Base-by-base conservation (phyloP, 2,888 invertebrate species). In the Mythimna loreyi region DNA sequence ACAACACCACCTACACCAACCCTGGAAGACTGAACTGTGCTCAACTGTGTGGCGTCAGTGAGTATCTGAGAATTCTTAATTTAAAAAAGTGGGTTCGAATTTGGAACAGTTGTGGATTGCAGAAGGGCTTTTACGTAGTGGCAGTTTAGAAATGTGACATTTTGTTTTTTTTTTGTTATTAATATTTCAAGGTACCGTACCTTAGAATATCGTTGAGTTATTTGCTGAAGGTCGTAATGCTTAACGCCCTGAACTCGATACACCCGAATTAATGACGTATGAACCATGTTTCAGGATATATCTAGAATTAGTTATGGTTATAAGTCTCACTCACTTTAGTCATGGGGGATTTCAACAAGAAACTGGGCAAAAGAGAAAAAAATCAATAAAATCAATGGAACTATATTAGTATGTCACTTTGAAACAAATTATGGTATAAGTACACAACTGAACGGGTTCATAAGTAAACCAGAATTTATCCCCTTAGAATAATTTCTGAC, bases 21-120 rank as follows among this genome's bases (percentile, higher is more conserved):
- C 86, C 86, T 30, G 90, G 90, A 45, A 84, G 88, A 58, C 78
- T 94, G n/a, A 71, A 40, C 13, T 95, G 94, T 72, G 94, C 93
- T 9, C 82, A 83, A 53, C n/a, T 55, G 40, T 95, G 94, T 84
- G 94, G 94, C 47, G 72, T 83, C 58, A 52, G 86, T 86, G n/a
- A 84, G 84, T 84, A 76, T 64, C 50, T 5, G 56, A 16, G 52
- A 19, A 40, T 47, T 47, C 19, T 25, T 28, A 7, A 64, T 25
- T 45, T 3, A 9, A 55, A 30, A 6, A 53, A 59, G 3, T 47
- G 40, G 6, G 4, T 5, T 23, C 11, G 2, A 16, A 28, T 3
- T n/a, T n/a, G n/a, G n/a, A 2, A 52, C 25, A 9, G 4, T 0
- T 4, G 19, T n/a, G 43, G n/a, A 40, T 3, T 45, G 6, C 43